Percentiles rank a stretch among this genome's conserved stretches.
Conservation (phyloP, 2,888 invertebrate species). For the Lasioglossum oenotherae region DNA sequence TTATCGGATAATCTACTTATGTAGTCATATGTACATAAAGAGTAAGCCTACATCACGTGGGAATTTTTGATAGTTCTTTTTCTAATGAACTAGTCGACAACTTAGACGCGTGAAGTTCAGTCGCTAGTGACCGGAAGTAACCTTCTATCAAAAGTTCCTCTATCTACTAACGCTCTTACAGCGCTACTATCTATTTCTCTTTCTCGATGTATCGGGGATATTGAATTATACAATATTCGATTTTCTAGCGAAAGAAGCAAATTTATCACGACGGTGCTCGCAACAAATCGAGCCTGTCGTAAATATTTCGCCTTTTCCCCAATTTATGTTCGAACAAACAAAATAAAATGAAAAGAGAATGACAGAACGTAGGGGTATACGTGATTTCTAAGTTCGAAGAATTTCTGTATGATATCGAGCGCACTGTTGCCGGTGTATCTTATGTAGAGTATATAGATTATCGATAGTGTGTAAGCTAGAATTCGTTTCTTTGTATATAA, state of each 20-base stretch:
- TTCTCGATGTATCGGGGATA: constrained; percentile 52
- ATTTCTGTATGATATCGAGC: constrained; percentile 68
- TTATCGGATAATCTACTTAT: constrained; percentile 58
- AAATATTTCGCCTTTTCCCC: constrained; percentile 16
- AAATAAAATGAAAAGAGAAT: neutral
- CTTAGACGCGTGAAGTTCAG: constrained; percentile 54
- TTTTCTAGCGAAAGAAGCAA: constrained; percentile 39
- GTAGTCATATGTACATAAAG: constrained; percentile 79
- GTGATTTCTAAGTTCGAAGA: constrained; percentile 42
- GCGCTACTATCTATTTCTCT: constrained; percentile 36
- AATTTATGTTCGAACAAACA: constrained; percentile 21
- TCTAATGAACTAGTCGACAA: constrained; percentile 65
- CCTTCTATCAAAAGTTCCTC: constrained; percentile 72
- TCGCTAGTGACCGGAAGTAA: constrained; percentile 63
- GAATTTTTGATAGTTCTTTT: constrained; percentile 75
- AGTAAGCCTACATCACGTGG: constrained; percentile 67
- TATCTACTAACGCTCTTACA: constrained; percentile 44
- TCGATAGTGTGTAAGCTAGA: constrained; percentile 60
- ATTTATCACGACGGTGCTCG: constrained; percentile 35
- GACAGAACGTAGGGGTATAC: constrained; percentile 22
- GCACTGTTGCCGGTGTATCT: constrained; percentile 65
- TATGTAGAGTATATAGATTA: constrained; percentile 68
- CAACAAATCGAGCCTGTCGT: constrained; percentile 38
- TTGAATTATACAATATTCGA: constrained; percentile 61
- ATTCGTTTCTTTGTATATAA: constrained; percentile 81